Evolutionary conservation across 2,113 vertebrate species (phyloP).

Genomic region (Hiodon tergisus): DNA sequence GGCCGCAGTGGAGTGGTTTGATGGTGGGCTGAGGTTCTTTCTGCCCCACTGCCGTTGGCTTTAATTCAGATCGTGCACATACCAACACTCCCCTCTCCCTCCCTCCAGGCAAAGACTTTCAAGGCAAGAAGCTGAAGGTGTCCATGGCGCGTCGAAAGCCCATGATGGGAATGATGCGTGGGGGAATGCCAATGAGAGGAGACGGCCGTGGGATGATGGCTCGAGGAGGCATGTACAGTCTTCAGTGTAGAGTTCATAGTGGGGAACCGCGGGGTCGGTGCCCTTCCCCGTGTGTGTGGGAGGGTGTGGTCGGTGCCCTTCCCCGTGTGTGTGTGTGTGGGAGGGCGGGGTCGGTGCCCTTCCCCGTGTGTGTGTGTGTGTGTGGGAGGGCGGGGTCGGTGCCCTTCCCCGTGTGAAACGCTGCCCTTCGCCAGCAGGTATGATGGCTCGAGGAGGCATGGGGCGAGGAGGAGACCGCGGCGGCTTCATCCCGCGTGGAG

Average conservation of each 20-base stretch:
- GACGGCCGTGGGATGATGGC: conserved; percentile 74
- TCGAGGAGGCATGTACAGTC: conserved; percentile 62
- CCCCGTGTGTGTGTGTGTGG: neutral
- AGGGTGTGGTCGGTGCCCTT: neutral
- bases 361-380: neutral
- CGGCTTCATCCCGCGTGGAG: conserved; percentile 77
- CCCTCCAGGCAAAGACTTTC: conserved; percentile 74
- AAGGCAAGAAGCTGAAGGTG: conserved; percentile 78
- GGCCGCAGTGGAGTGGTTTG: conserved; percentile 89
- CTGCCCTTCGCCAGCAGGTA: conserved; percentile 25
- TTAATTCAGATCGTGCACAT: neutral
- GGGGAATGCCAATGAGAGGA: conserved; percentile 63
- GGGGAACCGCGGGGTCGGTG: neutral
- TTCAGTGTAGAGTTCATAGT: no score
- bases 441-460: conserved; percentile 59
- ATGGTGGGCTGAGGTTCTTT: conserved; percentile 63
- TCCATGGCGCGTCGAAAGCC: conserved; percentile 73
- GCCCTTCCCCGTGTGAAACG: neutral
- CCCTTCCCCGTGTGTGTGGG: neutral
- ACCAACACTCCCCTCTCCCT: no score
- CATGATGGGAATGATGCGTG: conserved; percentile 72
- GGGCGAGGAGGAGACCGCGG: conserved; percentile 70
- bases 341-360: no score
- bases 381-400: no score
- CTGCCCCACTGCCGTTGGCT: neutral